These are phyloP conservation scores for Apis laboriosa DNA, from an alignment of 1,140 invertebrate species.

Conservation along the genomic window DNA sequence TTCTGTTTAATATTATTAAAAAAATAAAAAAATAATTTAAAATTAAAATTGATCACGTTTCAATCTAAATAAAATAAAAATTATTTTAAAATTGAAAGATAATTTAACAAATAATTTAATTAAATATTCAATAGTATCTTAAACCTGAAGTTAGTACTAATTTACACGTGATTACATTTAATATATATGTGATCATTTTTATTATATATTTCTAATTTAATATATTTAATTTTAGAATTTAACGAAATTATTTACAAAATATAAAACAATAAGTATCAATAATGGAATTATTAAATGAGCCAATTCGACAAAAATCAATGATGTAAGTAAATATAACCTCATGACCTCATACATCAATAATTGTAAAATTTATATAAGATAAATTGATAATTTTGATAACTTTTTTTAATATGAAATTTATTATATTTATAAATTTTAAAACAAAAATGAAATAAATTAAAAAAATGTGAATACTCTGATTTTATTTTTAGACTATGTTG, in stretches of 20 bases:
- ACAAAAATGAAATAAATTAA: too few species aligned
- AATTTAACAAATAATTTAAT: too few species aligned
- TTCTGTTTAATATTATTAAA: not conserved
- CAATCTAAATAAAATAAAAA: not conserved
- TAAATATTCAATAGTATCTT: not conserved
- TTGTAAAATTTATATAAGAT: not conserved
- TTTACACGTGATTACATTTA: not conserved
- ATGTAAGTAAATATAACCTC: slow-evolving; percentile 37
- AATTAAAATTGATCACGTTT: not conserved
- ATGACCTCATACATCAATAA: too few species aligned
- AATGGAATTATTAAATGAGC: slow-evolving; percentile 25
- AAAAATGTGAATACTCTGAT: not conserved
- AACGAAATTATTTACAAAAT: not conserved
- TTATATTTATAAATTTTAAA: not conserved
- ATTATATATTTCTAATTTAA: not conserved
- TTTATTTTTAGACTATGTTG: slow-evolving; percentile 82
- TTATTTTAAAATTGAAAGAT: not conserved
- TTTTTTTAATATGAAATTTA: not conserved
- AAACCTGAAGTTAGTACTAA: not conserved
- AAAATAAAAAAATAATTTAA: not conserved
- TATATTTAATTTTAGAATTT: not conserved
- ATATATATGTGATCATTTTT: too few species aligned
- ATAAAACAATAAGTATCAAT: not conserved
- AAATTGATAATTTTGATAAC: not conserved
- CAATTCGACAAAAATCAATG: slow-evolving; percentile 7